These are phyloP conservation scores for Agonopterix subpropinquella DNA, from an alignment of 2,888 invertebrate species.

Conservation along the genomic window DNA sequence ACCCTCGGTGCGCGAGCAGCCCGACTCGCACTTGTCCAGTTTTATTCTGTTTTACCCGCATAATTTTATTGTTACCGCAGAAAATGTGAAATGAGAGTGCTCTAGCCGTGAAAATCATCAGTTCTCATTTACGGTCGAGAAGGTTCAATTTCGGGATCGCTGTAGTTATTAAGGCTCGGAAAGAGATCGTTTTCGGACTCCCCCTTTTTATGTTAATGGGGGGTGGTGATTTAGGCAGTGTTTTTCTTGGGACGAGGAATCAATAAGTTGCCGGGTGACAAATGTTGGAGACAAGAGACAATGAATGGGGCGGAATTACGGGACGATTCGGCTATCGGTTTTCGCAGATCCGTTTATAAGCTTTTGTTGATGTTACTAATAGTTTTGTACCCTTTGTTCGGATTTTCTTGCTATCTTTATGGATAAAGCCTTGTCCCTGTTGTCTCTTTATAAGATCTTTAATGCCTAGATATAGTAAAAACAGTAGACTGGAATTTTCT, in stretches of 20 bases:
- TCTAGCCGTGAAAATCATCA: constrained; percentile 21
- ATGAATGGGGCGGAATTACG: constrained; percentile 5
- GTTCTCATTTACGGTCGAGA: constrained; percentile 29
- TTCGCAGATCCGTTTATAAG: not conserved
- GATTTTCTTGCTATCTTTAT: too few species aligned
- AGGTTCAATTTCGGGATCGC: constrained; percentile 27
- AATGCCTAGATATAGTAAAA: too few species aligned
- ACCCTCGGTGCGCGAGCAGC: too few species aligned
- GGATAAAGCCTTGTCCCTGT: too few species aligned
- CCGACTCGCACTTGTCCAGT: too few species aligned
- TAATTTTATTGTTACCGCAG: constrained; percentile 2
- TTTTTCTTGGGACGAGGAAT: constrained; percentile 16
- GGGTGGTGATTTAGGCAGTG: constrained; percentile 10
- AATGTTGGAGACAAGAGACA: constrained; percentile 15
- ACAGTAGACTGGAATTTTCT: too few species aligned
- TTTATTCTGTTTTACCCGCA: too few species aligned
- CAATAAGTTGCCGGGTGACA: constrained; percentile 24
- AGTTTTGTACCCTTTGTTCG: too few species aligned
- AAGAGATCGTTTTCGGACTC: not conserved
- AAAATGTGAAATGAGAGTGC: constrained; percentile 9
- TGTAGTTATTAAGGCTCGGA: not conserved
- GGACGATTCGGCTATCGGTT: constrained; percentile 5
- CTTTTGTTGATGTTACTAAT: not conserved
- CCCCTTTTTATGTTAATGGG: constrained; percentile 21
- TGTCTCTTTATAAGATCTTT: too few species aligned